A percentile compares a stretch with the other conserved stretches of the same genome.
Conservation (phyloP, 2,888 invertebrate genomes). For the Argyra leucocephala region DNA sequence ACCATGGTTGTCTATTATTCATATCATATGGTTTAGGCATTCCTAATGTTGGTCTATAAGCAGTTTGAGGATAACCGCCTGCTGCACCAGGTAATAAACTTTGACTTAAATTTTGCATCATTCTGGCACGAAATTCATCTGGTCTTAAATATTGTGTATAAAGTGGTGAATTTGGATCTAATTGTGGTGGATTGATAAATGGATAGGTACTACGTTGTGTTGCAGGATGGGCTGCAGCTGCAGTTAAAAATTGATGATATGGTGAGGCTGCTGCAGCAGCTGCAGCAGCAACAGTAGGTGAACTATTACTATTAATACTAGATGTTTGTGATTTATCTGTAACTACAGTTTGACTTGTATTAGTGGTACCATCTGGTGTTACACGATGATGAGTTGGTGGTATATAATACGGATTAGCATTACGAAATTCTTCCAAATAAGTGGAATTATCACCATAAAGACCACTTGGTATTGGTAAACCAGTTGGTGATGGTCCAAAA, state of each 20-base stretch:
- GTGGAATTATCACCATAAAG: slow-evolving; percentile 43
- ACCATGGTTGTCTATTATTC: slow-evolving; percentile 56
- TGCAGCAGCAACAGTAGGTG: slow-evolving; percentile 46
- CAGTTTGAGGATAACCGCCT: slow-evolving; percentile 53
- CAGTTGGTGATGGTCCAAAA: slow-evolving; percentile 61
- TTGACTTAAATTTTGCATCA: slow-evolving; percentile 44
- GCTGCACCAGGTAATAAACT: slow-evolving; percentile 42
- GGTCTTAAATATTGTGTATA: slow-evolving; percentile 64
- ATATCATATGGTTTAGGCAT: slow-evolving; percentile 67
- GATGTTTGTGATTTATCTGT: slow-evolving; percentile 43
- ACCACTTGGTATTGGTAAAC: slow-evolving; percentile 45
- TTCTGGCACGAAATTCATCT: slow-evolving; percentile 53
- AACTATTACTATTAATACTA: slow-evolving; percentile 36
- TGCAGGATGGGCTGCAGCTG: slow-evolving; percentile 46
- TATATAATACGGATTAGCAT: slow-evolving; percentile 54
- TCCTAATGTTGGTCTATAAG: slow-evolving; percentile 50
- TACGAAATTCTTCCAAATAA: slow-evolving; percentile 59
- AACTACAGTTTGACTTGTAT: slow-evolving; percentile 5
- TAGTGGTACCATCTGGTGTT: slow-evolving; percentile 22
- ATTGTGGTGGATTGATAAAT: slow-evolving; percentile 49
- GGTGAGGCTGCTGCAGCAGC: slow-evolving; percentile 43
- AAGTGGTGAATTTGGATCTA: slow-evolving; percentile 55
- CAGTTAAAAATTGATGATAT: slow-evolving; percentile 53
- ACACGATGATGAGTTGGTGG: slow-evolving; percentile 33
- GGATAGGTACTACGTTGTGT: slow-evolving; percentile 50